Conservation (phyloP, 2,888 invertebrate genomes). For the Operophtera brumata region DNA sequence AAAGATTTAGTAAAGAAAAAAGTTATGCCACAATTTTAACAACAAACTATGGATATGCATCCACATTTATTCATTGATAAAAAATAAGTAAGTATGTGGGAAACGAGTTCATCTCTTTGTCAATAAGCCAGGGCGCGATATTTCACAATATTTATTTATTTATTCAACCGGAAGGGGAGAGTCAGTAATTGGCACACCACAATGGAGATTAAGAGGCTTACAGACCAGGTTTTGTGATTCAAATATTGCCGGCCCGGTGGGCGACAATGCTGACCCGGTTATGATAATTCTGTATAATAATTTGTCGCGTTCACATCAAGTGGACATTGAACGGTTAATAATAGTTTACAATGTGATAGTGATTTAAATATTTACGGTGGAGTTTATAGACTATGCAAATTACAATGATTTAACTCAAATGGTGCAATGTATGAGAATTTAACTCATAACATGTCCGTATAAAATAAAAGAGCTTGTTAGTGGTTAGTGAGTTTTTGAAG, state of each 20-base stretch:
- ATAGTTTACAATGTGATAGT: constrained; percentile 28
- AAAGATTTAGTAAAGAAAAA: too few relatives aligned
- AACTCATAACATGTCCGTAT: too few relatives aligned
- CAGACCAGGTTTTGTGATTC: constrained; percentile 72
- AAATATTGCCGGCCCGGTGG: constrained; percentile 67
- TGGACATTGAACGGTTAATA: constrained; percentile 36
- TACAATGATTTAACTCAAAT: constrained; percentile 26
- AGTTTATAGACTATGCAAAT: constrained; percentile 35
- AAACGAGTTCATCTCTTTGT: constrained; percentile 41
- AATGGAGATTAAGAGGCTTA: constrained; percentile 77
- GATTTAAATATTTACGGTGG: constrained; percentile 19
- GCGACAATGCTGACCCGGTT: constrained; percentile 69
- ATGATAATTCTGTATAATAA: constrained; percentile 76
- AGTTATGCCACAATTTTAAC: too few relatives aligned
- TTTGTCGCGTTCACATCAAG: constrained; percentile 52
- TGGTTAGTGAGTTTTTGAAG: too few relatives aligned
- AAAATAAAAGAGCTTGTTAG: too few relatives aligned
- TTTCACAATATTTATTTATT: constrained; percentile 73
- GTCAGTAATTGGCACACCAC: constrained; percentile 74
- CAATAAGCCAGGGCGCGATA: constrained; percentile 35
- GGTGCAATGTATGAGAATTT: background rate
- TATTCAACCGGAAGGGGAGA: constrained; percentile 78
- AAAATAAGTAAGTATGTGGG: too few relatives aligned
- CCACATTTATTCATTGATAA: background rate
- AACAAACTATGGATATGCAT: background rate